These are phyloP conservation scores for Ataeniobius toweri DNA, from an alignment of 2,797 vertebrate species.

Conservation along the genomic window DNA sequence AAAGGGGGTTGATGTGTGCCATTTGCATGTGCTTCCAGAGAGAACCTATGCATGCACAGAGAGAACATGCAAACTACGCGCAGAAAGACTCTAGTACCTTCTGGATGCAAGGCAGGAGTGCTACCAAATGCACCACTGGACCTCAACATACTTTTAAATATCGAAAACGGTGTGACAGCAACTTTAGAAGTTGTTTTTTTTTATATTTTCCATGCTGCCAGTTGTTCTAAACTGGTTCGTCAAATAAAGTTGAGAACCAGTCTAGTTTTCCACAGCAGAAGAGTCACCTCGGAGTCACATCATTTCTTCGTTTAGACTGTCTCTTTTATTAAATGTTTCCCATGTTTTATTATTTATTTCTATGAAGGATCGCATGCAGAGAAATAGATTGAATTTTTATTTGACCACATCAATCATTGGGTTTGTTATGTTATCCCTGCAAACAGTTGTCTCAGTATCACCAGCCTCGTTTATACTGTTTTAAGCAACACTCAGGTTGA, in stretches of 20 bases:
- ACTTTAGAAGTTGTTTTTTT: too few species aligned
- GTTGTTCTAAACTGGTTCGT: too few species aligned
- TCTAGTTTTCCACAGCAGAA: too few species aligned
- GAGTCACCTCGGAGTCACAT: neutral
- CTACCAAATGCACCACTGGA: neutral
- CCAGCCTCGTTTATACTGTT: neutral
- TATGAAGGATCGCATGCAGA: neutral
- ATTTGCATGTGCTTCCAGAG: conserved; percentile 10
- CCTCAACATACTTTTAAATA: neutral
- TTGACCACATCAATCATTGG: neutral
- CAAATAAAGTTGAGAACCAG: neutral
- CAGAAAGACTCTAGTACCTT: too few species aligned
- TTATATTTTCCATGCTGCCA: too few species aligned
- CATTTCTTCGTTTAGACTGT: neutral
- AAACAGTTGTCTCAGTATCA: neutral
- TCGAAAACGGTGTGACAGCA: too few species aligned
- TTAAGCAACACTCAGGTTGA: neutral
- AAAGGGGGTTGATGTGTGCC: conserved; percentile 4
- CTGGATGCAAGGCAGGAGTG: too few species aligned
- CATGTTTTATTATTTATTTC: neutral
- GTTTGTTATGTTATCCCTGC: neutral
- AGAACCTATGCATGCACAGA: too few species aligned
- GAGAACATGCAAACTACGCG: too few species aligned
- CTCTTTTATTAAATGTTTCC: neutral
- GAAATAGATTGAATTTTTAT: neutral